Evolutionary conservation across 1,140 invertebrate genomes (phyloP).

Genomic region (Saccostrea glomerata): DNA sequence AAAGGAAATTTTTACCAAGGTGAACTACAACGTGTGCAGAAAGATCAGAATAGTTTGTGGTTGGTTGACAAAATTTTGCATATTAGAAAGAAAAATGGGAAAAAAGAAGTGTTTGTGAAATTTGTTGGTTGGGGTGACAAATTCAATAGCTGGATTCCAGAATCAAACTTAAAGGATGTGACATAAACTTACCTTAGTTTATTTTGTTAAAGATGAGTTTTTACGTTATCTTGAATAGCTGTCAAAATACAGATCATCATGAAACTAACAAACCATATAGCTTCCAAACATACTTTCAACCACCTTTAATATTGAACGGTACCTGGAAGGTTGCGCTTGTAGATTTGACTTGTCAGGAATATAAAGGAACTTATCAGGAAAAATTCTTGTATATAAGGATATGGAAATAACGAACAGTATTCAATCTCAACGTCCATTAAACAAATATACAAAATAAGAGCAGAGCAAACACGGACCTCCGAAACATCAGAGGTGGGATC

Average conservation of each 20-base stretch:
- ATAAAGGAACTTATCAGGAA: background rate
- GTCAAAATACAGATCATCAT: constrained; percentile 43
- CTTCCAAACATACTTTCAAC: constrained; percentile 44
- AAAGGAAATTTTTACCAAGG: constrained; percentile 46
- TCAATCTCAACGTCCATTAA: too few species aligned
- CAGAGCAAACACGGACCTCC: too few species aligned
- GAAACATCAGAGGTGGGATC: too few species aligned
- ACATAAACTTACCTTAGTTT: background rate
- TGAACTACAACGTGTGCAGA: constrained; percentile 54
- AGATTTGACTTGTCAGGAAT: constrained; percentile 6
- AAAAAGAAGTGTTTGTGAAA: constrained; percentile 24
- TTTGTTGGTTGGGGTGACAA: constrained; percentile 40
- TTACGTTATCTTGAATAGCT: constrained; percentile 43
- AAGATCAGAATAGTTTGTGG: constrained; percentile 45
- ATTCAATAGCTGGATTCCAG: constrained; percentile 44
- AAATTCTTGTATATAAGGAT: background rate
- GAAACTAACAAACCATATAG: constrained; percentile 47
- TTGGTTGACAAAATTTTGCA: constrained; percentile 42
- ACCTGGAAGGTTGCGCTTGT: constrained; percentile 39
- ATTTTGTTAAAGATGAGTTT: background rate
- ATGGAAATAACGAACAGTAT: background rate
- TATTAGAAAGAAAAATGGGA: background rate
- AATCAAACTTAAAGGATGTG: constrained; percentile 44
- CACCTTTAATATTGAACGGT: constrained; percentile 45
- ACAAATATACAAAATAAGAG: too few species aligned